A percentile compares a stretch with the other conserved stretches of the same genome.
phyloP scores from a whole-genome alignment of 1,140 invertebrate species.

The Tribolium madens region DNA sequence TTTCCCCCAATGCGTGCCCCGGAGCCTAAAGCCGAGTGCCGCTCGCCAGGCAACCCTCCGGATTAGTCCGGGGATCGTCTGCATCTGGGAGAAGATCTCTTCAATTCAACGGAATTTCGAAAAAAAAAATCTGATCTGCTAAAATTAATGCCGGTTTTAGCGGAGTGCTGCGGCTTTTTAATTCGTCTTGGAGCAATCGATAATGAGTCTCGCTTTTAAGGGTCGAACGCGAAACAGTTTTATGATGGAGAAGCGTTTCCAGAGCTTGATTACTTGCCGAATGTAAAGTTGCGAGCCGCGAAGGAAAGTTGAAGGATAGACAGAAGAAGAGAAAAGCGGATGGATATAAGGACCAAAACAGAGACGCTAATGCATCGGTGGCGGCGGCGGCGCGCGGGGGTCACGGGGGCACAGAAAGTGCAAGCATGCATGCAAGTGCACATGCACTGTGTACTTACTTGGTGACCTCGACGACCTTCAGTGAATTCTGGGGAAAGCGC shows the following conservation, averaged over 20 bases:
- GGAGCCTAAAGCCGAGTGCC: constrained; percentile 49
- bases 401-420: constrained; percentile 53
- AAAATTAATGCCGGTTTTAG: not conserved
- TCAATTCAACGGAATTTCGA: not conserved
- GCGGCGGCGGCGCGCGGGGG: constrained; percentile 42
- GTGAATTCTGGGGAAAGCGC: constrained; percentile 58
- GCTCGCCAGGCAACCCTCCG: constrained; percentile 32
- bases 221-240: not conserved
- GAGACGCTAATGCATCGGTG: constrained; percentile 55
- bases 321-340: constrained; percentile 57
- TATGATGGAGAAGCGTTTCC: not conserved
- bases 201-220: constrained; percentile 14
- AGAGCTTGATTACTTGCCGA: not conserved
- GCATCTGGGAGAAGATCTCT: not conserved
- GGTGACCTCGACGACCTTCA: constrained; percentile 59
- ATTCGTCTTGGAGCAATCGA: constrained; percentile 41
- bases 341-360: constrained; percentile 63
- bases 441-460: constrained; percentile 58
- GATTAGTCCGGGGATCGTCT: constrained; percentile 39
- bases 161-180: constrained; percentile 4
- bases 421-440: constrained; percentile 54
- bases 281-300: constrained; percentile 7
- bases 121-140: not conserved
- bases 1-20: constrained; percentile 60
- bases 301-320: constrained; percentile 55